These are phyloP conservation scores for Calameuta idolon DNA, from an alignment of 2,888 invertebrate species.

Conservation along the genomic window DNA sequence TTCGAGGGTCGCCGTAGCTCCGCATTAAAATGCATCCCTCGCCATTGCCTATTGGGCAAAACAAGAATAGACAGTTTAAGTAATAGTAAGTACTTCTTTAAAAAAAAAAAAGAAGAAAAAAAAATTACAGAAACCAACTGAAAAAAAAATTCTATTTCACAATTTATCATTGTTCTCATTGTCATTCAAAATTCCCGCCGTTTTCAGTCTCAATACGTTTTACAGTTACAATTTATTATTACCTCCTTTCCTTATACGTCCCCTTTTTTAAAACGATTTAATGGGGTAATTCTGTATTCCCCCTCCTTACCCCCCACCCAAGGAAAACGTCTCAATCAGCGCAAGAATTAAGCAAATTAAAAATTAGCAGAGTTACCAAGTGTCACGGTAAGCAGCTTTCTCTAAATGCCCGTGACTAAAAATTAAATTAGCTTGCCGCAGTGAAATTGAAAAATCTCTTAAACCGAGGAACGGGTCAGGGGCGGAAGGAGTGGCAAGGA, in stretches of 20 bases:
- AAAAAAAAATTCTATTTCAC: background rate
- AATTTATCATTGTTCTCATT: background rate
- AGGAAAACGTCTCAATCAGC: background rate
- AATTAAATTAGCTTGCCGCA: slow-evolving; percentile 62
- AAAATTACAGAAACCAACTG: background rate
- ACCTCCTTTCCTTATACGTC: background rate
- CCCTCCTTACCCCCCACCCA: background rate
- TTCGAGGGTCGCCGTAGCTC: slow-evolving; percentile 42
- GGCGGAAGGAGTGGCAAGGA: background rate
- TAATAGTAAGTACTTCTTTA: background rate
- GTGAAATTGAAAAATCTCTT: slow-evolving; percentile 65
- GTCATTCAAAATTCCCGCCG: background rate
- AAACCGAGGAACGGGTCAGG: slow-evolving; percentile 56
- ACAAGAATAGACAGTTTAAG: background rate
- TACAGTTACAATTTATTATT: background rate
- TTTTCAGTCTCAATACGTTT: background rate
- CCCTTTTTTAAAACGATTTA: background rate
- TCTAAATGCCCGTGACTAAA: slow-evolving; percentile 20
- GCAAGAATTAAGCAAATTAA: slow-evolving; percentile 2
- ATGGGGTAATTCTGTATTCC: slow-evolving; percentile 7
- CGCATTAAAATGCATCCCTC: slow-evolving; percentile 49
- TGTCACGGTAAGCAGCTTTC: slow-evolving; percentile 20
- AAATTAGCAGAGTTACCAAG: slow-evolving; percentile 20
- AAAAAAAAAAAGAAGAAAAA: no score
- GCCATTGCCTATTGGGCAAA: background rate